Evolutionary conservation across 2,113 vertebrate species (phyloP).

Genomic region (Gymnobelideus leadbeateri): DNA sequence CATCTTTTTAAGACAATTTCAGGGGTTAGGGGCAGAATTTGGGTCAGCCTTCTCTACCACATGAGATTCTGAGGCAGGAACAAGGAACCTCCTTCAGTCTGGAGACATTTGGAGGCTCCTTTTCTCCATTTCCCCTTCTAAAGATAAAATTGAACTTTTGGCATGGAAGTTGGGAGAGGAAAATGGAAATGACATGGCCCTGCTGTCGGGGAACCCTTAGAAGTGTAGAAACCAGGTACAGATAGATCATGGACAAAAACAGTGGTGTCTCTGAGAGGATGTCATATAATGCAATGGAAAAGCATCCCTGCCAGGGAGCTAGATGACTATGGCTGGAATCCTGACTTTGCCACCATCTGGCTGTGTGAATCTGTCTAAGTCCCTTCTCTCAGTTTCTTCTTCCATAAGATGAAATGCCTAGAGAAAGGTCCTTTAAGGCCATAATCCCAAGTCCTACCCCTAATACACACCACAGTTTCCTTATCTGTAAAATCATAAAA

Average conservation of each 20-base stretch:
- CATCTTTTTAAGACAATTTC: background rate
- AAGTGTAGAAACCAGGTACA: background rate
- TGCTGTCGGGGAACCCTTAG: background rate
- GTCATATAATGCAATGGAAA: background rate
- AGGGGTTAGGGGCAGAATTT: background rate
- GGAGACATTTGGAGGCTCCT: background rate
- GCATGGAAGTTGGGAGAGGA: background rate
- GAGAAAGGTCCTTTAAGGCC: background rate
- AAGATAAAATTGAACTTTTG: background rate
- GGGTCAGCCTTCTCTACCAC: background rate
- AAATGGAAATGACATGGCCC: background rate
- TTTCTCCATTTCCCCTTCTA: background rate
- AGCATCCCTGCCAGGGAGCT: background rate
- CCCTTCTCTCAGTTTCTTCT: slow-evolving; percentile 24
- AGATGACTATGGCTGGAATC: background rate
- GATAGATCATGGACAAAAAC: background rate
- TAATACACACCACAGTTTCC: background rate
- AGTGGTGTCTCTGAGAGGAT: background rate
- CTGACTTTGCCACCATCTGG: background rate
- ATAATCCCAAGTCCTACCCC: background rate
- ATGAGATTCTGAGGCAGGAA: background rate
- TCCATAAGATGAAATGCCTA: slow-evolving; percentile 16
- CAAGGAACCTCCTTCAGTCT: background rate
- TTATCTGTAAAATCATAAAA: background rate
- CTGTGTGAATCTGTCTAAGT: background rate